Evolutionary conservation across 2,113 vertebrate species (phyloP).

Genomic region (Alosa alosa): DNA sequence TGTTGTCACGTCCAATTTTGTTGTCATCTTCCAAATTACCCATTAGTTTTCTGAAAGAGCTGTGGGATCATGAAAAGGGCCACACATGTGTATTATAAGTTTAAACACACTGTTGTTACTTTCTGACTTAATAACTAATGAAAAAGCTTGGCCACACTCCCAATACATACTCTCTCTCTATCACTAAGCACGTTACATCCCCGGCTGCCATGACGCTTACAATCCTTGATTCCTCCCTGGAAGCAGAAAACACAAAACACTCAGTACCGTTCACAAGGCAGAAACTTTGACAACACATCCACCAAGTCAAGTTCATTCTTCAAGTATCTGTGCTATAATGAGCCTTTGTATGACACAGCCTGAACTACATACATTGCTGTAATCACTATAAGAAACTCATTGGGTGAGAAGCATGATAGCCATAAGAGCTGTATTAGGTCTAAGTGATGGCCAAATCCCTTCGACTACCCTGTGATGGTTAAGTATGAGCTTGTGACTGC

Average conservation of each 20-base stretch:
- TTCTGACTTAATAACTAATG: not conserved
- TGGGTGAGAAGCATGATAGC: not conserved
- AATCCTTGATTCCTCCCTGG: constrained; percentile 62
- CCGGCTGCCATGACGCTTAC: constrained; percentile 59
- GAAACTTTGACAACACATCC: not conserved
- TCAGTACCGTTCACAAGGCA: not conserved
- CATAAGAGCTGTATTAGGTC: not conserved
- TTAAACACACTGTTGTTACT: not conserved
- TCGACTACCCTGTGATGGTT: not conserved
- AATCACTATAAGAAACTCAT: not conserved
- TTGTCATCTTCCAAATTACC: constrained; percentile 48
- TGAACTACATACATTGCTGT: not conserved
- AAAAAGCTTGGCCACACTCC: not conserved
- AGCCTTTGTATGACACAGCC: not conserved
- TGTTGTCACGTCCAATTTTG: constrained; percentile 41
- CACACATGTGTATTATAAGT: not conserved
- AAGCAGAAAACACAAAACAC: constrained; percentile 29
- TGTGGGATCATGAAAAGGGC: constrained; percentile 41
- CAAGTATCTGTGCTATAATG: not conserved
- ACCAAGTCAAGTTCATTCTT: not conserved
- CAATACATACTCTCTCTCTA: constrained; percentile 69
- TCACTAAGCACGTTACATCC: constrained; percentile 65
- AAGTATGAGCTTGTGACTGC: too few species aligned
- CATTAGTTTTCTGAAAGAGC: constrained; percentile 59
- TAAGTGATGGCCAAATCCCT: not conserved